Percentiles rank a stretch among this genome's conserved stretches.
phyloP scores from a whole-genome alignment of 2,113 vertebrate genomes.

The Ammodytes dubius region DNA sequence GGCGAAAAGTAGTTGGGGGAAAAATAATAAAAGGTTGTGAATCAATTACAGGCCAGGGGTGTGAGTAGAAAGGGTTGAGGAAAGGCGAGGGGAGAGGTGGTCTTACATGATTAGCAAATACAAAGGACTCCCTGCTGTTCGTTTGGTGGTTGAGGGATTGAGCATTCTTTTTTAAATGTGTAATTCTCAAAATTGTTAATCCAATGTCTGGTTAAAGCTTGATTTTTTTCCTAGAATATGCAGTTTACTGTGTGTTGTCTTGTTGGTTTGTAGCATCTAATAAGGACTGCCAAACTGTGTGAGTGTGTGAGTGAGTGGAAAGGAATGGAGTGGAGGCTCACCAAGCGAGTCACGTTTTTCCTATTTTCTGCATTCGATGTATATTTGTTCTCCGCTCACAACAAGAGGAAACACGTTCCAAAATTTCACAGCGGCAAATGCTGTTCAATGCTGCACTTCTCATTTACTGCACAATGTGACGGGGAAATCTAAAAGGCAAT shows the following conservation, averaged over 20 bases:
- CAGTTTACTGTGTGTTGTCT: slow-evolving; percentile 18
- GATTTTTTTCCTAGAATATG: slow-evolving; percentile 16
- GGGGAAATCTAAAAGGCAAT: slow-evolving; percentile 27
- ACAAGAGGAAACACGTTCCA: slow-evolving; percentile 6
- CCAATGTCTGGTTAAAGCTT: background rate
- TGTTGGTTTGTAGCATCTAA: slow-evolving; percentile 28
- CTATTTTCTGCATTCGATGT: slow-evolving; percentile 28
- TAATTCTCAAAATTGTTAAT: background rate
- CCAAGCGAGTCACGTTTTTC: background rate
- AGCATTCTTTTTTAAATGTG: background rate
- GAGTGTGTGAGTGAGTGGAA: slow-evolving; percentile 27
- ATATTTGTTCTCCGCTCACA: slow-evolving; percentile 24
- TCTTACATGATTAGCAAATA: background rate
- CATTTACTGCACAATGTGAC: slow-evolving; percentile 13
- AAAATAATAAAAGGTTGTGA: background rate
- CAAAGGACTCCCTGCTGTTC: slow-evolving; percentile 2
- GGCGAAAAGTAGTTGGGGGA: background rate
- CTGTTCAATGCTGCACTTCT: slow-evolving; percentile 7
- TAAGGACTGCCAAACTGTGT: slow-evolving; percentile 1
- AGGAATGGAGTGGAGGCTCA: no score
- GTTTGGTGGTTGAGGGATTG: background rate
- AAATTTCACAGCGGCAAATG: slow-evolving; percentile 9
- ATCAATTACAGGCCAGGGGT: slow-evolving; percentile 17
- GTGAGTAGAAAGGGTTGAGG: background rate
- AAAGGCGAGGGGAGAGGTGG: slow-evolving; percentile 2